Conservation (phyloP, 2,113 vertebrate species). For the Meriones unguiculatus region DNA sequence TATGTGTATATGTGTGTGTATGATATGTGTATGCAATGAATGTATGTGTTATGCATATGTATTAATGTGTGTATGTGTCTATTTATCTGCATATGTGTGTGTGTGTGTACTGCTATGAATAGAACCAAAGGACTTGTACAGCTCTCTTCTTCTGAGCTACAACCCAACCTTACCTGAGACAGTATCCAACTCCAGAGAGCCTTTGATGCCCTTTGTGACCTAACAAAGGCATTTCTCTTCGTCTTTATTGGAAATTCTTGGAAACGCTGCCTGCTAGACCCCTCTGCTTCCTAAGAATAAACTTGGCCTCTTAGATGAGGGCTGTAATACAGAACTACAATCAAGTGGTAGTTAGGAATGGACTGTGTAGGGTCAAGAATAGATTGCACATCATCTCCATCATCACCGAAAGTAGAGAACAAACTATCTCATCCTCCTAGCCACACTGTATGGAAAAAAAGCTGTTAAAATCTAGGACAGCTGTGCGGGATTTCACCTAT, state of each 20-base stretch:
- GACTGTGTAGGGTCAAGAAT: not conserved
- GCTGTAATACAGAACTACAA: not conserved
- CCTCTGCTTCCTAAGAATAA: not conserved
- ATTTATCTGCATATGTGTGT: not conserved
- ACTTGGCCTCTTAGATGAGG: not conserved
- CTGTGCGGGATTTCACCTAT: not conserved
- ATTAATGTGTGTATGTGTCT: not conserved
- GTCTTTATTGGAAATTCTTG: not conserved
- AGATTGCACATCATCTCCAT: not conserved
- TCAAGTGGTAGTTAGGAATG: not conserved
- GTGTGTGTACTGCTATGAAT: not conserved
- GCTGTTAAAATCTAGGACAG: not conserved
- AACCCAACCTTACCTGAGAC: not conserved
- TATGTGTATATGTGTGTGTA: not conserved
- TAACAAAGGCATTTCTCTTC: constrained; percentile 6
- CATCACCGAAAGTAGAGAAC: constrained; percentile 15
- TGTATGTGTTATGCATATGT: not conserved
- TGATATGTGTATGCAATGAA: not conserved
- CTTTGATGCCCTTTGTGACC: constrained; percentile 41
- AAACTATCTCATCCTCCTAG: not conserved
- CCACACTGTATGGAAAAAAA: not conserved
- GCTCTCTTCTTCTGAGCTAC: not conserved
- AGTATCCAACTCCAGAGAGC: not conserved
- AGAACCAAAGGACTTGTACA: not conserved
- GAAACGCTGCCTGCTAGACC: not conserved